phyloP scores from a whole-genome alignment of 2,888 invertebrate genomes.

The Gastracanthus pulcherrimus region DNA sequence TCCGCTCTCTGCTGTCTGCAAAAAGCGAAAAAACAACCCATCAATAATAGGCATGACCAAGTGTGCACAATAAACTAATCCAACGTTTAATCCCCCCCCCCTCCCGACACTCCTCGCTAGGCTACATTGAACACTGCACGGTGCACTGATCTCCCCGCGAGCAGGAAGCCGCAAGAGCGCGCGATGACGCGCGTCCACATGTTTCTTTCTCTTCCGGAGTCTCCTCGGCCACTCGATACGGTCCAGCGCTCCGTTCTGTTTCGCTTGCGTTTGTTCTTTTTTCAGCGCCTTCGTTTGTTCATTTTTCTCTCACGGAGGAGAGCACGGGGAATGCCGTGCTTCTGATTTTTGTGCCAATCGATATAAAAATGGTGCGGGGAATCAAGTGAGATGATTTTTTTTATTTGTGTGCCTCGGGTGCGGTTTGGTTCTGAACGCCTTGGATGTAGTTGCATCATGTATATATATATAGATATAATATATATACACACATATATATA shows the following conservation, averaged over 20 bases:
- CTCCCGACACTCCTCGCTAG: too few relatives aligned
- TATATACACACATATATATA: background rate
- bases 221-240: constrained; percentile 7
- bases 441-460: background rate
- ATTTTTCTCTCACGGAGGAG: too few relatives aligned
- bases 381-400: too few relatives aligned
- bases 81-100: too few relatives aligned
- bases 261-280: background rate
- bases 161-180: background rate
- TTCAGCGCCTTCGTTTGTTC: background rate
- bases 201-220: constrained; percentile 38
- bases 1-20: constrained; percentile 27
- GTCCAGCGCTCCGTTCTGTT: background rate
- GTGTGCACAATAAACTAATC: too few relatives aligned
- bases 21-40: background rate
- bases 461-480: background rate
- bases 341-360: too few relatives aligned
- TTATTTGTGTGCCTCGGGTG: too few relatives aligned
- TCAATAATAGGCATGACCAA: too few relatives aligned
- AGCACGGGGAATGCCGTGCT: too few relatives aligned
- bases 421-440: too few relatives aligned
- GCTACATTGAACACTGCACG: too few relatives aligned
- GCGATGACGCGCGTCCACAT: background rate
- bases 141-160: background rate
- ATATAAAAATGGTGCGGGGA: too few relatives aligned